These are phyloP conservation scores for Alexandromys fortis DNA, from an alignment of 2,113 vertebrate genomes.

Conservation along the genomic window DNA sequence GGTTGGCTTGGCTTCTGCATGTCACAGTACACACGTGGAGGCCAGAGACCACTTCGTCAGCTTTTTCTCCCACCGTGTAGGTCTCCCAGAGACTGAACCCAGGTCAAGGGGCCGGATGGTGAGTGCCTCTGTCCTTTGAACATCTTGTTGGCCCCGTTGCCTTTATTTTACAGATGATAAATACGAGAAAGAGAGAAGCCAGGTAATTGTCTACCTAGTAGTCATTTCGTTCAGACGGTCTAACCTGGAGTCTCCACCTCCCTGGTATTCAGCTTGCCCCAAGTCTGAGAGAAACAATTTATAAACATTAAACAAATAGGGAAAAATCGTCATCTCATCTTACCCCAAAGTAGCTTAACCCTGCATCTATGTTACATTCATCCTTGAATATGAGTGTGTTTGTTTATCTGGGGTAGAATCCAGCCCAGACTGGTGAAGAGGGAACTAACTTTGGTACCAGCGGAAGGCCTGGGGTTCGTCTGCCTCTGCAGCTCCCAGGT, in stretches of 20 bases:
- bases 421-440: neutral
- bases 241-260: neutral
- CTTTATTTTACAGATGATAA: constrained; percentile 22
- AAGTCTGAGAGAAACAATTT: neutral
- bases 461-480: neutral
- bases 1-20: neutral
- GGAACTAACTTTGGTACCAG: no score
- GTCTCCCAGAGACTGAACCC: neutral
- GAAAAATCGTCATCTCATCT: constrained; percentile 2
- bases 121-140: neutral
- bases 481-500: neutral
- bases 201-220: neutral
- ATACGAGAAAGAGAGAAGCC: neutral
- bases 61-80: neutral
- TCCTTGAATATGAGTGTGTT: neutral
- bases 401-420: constrained; percentile 33
- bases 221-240: neutral
- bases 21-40: neutral
- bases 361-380: constrained; percentile 23
- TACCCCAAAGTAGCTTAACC: neutral
- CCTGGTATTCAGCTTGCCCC: neutral
- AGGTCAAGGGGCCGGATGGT: neutral
- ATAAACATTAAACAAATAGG: constrained; percentile 6
- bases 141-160: neutral
- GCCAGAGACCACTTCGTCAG: neutral